Evolutionary conservation across 2,113 vertebrate genomes (phyloP).

Genomic region (Stomatorhinus ivindoensis): DNA sequence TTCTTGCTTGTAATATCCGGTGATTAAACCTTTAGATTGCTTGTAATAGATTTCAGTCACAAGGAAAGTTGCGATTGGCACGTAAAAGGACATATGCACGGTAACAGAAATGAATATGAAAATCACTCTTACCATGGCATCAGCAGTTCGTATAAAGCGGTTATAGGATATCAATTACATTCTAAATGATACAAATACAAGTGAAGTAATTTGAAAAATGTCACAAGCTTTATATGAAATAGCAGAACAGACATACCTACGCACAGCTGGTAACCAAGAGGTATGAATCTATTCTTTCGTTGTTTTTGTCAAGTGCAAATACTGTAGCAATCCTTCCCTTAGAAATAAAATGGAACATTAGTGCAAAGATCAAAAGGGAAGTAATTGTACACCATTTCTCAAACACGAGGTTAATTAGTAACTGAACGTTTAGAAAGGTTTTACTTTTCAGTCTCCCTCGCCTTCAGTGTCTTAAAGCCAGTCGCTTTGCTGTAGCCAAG

Average conservation of each 20-base stretch:
- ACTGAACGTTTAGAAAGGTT: slow-evolving; percentile 1
- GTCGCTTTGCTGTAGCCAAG: not conserved
- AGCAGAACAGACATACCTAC: not conserved
- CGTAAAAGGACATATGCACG: not conserved
- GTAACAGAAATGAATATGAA: not conserved
- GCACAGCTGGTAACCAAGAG: not conserved
- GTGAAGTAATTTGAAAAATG: not conserved
- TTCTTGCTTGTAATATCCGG: not conserved
- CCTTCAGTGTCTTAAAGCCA: not conserved
- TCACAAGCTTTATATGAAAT: not conserved
- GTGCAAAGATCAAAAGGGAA: slow-evolving; percentile 54
- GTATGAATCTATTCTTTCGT: not conserved
- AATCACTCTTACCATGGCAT: not conserved
- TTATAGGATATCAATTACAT: not conserved
- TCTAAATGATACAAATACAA: slow-evolving; percentile 20
- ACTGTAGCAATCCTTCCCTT: not conserved
- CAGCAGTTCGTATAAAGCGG: not conserved
- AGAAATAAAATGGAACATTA: slow-evolving; percentile 16
- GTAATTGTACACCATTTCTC: slow-evolving; percentile 16
- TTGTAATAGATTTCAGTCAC: not conserved
- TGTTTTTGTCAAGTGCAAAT: not conserved
- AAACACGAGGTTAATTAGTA: slow-evolving; percentile 49
- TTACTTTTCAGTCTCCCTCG: not conserved
- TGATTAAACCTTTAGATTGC: not conserved
- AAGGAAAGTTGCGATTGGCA: not conserved